Percentiles rank a stretch among this genome's conserved stretches.
phyloP scores from a whole-genome alignment of 2,888 invertebrate species.

The Silvanus unidentatus region DNA sequence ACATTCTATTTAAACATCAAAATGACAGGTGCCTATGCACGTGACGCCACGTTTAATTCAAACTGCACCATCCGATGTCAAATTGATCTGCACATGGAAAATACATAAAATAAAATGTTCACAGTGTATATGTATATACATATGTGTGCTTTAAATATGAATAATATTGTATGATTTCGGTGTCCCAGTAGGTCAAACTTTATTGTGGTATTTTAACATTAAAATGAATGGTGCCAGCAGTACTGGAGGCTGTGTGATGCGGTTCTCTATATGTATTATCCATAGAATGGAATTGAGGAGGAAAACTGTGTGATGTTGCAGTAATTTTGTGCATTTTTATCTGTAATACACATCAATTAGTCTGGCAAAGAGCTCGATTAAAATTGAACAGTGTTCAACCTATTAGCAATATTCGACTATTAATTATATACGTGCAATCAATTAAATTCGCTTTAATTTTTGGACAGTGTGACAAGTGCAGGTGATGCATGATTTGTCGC shows the following conservation, averaged over 20 bases:
- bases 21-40: constrained; percentile 28
- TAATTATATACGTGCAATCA: constrained; percentile 40
- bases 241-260: too few relatives aligned
- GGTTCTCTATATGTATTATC: too few relatives aligned
- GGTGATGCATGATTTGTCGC: constrained; percentile 34
- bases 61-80: not conserved
- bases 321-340: not conserved
- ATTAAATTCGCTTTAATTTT: constrained; percentile 40
- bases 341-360: constrained; percentile 2
- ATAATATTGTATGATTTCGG: too few relatives aligned
- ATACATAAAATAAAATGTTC: too few relatives aligned
- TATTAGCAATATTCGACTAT: constrained; percentile 24
- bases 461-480: constrained; percentile 31
- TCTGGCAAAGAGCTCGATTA: not conserved
- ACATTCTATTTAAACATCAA: constrained; percentile 31
- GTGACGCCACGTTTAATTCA: constrained; percentile 3
- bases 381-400: not conserved
- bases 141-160: too few relatives aligned
- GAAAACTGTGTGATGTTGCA: too few relatives aligned
- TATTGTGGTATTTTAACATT: too few relatives aligned
- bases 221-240: too few relatives aligned
- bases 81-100: too few relatives aligned
- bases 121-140: too few relatives aligned
- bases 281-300: too few relatives aligned
- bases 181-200: too few relatives aligned